Evolutionary conservation across 2,888 invertebrate species (phyloP), one percentile per base, ranked within the genome.

Genomic region (Rhodophaea formosa): DNA sequence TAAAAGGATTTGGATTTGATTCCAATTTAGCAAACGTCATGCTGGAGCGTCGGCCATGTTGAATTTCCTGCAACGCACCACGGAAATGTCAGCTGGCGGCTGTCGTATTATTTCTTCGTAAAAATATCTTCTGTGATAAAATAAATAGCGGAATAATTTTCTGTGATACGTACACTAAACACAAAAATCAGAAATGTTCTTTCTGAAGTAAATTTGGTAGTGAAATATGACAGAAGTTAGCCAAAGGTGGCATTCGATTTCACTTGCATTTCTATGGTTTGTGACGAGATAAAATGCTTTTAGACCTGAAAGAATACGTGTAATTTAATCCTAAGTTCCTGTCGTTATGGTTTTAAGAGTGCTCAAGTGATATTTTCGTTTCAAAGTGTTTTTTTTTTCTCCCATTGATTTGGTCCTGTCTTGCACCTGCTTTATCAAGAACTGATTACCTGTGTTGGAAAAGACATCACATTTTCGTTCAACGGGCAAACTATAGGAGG

Each of bases 11-110:
- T 62, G 64, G 63, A 70, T 70, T 74, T 79, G 77, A 77, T 62
- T 66, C 65, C 67, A 74, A 72, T 62, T 63, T 68, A 63, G 75
- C 63, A 80, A 87, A 88, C 87, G 88, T 88, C 88, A 86, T 85
- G 77, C 82, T 79, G 77, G 74, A 77, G 84, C 77, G 83, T 80
- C 88, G 80, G 91, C 91, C 91, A 92, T 92, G 83, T 91, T 92
- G 89, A 88, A 88, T 88, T 88, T 88, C 86, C 81, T 87, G 84
- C 87, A 90, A 89, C 89, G 88, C 88, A 88, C 80, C 81, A 83
- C 82, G 88, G 90, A 91, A 88, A 91, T 91, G 91, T 92, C 91
- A 92, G 91, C 91, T 92, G 91, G 90, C 82, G 79, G 82, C 72
- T 78, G 75, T 81, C 82, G 84, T 86, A 80, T 75, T 78, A 82